Base-by-base conservation (phyloP, 2,888 invertebrate species). In the Drosophila pseudotalamancana region DNA sequence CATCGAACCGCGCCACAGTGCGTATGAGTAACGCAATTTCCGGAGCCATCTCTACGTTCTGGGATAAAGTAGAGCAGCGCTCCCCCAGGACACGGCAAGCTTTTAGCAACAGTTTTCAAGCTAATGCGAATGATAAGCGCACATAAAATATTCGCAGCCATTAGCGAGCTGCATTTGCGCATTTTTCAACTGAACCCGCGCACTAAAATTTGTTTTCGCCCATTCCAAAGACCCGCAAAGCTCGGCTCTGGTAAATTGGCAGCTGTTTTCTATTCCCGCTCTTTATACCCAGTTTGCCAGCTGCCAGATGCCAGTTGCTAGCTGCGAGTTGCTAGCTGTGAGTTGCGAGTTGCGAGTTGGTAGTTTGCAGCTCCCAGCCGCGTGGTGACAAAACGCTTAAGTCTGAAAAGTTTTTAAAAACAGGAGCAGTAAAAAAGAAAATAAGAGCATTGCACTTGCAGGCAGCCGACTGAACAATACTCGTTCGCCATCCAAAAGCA, bases 111-210 rank as follows among this genome's bases (percentile, higher is more conserved):
- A 77, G 62, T 77, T 84, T 75, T 55, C 56, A 16, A 56, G 72
- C 81, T 81, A 84, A 82, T 83, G 83, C 78, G 78, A 72, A 57
- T 79, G 82, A 83, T 82, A 82, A 82, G 72, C 78, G 68, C 62
- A 48, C 77, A 84, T 82, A 84, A 83, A 72, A 81, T 77, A 83
- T 83, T 77, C 65, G 53, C 82, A 45, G 75, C 79, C 84, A 83
- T 83, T 83, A 79, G 71, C 57, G 62, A 29, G 64, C 43, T 84
- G 82, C 82, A 83, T 72, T 82, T 72, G 65, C 72, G 45, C 66
- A 70, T 70, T 72, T 77, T 70, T 73, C 67, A 59, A 45, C 50
- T 18, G 19, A 34, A 39, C 25, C 39, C 60, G 34, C 43, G 39
- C 25, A 27, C 35, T 35, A 39, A 12, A 59, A 69, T 25, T 60